phyloP scores from a whole-genome alignment of 2,113 vertebrate species.

The Phasianus colchicus region DNA sequence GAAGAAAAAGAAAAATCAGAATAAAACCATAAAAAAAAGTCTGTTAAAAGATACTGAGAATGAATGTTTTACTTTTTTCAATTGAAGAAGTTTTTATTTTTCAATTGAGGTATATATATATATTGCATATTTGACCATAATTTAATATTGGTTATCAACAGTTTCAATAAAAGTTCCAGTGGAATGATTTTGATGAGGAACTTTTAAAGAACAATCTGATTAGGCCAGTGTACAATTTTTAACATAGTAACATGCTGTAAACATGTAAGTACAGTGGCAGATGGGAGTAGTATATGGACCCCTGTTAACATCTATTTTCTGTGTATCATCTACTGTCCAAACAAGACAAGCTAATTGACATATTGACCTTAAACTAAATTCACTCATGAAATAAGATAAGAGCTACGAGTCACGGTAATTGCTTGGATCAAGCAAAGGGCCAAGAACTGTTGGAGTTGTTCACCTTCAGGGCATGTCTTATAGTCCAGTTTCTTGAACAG shows the following conservation, averaged over 20 bases:
- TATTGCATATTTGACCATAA: neutral
- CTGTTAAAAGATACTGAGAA: neutral
- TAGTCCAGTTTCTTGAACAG: constrained; percentile 27
- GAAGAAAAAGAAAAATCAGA: neutral
- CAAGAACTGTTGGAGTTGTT: constrained; percentile 28
- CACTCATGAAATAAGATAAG: constrained; percentile 9
- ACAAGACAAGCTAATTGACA: neutral
- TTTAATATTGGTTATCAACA: neutral
- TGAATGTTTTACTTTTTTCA: neutral
- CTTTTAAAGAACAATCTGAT: neutral
- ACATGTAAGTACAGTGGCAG: neutral
- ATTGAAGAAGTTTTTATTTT: neutral
- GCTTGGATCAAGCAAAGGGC: constrained; percentile 20
- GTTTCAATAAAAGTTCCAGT: neutral
- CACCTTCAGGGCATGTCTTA: constrained; percentile 2
- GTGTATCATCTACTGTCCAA: neutral
- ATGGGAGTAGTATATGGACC: neutral
- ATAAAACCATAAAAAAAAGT: neutral
- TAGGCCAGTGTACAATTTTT: neutral
- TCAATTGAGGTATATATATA: neutral
- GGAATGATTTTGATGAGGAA: neutral
- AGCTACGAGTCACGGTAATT: constrained; percentile 27
- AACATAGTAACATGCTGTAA: neutral
- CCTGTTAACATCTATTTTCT: constrained; percentile 43
- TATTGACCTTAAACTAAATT: constrained; percentile 42